Base-by-base conservation (phyloP, 2,113 vertebrate species). In the Bubo blakistoni region DNA sequence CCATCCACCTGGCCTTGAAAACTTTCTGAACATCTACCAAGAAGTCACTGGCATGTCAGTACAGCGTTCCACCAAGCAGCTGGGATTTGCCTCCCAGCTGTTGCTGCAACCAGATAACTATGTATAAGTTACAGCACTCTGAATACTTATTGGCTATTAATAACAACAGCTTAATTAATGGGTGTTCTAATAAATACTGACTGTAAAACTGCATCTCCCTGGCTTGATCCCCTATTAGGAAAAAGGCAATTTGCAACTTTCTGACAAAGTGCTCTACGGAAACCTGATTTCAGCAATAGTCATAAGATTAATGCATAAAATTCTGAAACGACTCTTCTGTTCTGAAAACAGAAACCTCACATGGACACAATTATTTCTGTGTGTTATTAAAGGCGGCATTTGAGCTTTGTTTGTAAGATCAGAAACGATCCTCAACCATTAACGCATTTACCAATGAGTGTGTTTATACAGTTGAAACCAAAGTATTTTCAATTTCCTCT, bases 391-490 rank as follows among this genome's bases (percentile, higher is more conserved):
- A 80, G 29, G 54, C 1, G 6, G 19, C 7, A 25, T 19, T 69
- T 52, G 17, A 29, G 15, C 17, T 73, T 63, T 76, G 30, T 72
- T 92, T 86, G 47, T 9, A 90, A 47, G 55, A 76, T 25, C 62
- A 86, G 38, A 88, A 80, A 57, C 0, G 0, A 73, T 59, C 47
- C 36, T 57, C 52, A 61, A 32, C 20, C 25, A 49, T 27, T 46
- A 34, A 66, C 10, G 49, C 13, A 5, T 47, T 87, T 27, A 77
- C 9, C n/a, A 26, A 51, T 0, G 0, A 49, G 25, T 34, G 16
- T 52, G 38, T 63, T 86, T 67, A 77, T 8, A 66, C 9, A 71
- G 38, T 36, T 83, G 46, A 76, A 82, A 72, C 11, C 21, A 25
- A 82, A 46, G 34, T 42, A 81, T 61, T 89, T 89, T 36, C 25